Percentiles rank a stretch among this genome's conserved stretches.
Conservation (phyloP, 2,113 vertebrate species). For the Macquaria ambigua region DNA sequence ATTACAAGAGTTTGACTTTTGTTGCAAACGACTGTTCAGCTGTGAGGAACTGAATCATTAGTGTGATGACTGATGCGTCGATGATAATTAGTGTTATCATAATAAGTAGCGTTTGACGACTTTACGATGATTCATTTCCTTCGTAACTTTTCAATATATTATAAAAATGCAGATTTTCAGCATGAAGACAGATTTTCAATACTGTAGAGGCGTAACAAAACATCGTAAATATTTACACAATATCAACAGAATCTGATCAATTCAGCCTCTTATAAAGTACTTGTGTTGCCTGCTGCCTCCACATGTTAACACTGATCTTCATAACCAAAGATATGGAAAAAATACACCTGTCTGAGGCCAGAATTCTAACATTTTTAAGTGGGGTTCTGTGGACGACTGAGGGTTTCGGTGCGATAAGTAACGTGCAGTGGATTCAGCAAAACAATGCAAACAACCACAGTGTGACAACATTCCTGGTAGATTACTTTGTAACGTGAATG, state of each 20-base stretch:
- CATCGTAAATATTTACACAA: background rate
- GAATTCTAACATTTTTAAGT: too few species aligned
- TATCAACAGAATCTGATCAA: background rate
- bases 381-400: too few species aligned
- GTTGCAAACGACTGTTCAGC: background rate
- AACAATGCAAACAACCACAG: too few species aligned
- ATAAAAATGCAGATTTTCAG: background rate
- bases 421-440: background rate
- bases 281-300: too few species aligned
- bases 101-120: background rate
- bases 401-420: background rate
- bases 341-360: too few species aligned
- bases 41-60: background rate
- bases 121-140: background rate
- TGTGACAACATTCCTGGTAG: too few species aligned
- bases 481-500: too few species aligned
- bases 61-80: background rate
- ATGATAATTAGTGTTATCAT: background rate
- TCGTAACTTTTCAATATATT: background rate
- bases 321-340: too few species aligned
- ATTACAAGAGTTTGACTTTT: slow-evolving; percentile 9
- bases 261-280: background rate
- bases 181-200: background rate
- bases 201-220: background rate
- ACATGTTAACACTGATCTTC: background rate